These are phyloP conservation scores for Eilema sororculum DNA, from an alignment of 2,888 invertebrate species.

Conservation along the genomic window DNA sequence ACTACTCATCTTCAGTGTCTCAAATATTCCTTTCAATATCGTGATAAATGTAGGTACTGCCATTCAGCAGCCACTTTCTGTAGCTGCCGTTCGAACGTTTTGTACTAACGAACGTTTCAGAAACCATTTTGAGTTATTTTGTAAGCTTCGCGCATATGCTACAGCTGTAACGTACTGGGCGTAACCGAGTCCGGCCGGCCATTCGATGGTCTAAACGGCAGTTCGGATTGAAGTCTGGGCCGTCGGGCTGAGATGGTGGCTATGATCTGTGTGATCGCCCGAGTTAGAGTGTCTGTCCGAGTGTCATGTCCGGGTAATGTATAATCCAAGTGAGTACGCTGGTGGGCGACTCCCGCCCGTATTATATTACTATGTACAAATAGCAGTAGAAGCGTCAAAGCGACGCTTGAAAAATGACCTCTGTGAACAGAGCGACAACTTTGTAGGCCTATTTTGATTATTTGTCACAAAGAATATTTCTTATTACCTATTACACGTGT, in stretches of 20 bases:
- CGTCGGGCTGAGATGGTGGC: conserved; percentile 7
- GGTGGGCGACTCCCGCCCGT: conserved; percentile 47
- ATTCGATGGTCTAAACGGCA: conserved; percentile 1
- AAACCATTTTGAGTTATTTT: conserved; percentile 10
- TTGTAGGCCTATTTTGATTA: conserved; percentile 71
- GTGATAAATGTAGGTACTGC: conserved; percentile 39
- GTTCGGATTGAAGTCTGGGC: conserved; percentile 17
- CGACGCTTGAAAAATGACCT: conserved; percentile 56
- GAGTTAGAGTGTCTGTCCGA: conserved; percentile 25
- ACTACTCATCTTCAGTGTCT: conserved; percentile 52
- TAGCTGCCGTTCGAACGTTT: conserved; percentile 43
- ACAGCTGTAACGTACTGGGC: conserved; percentile 17
- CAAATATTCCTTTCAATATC: conserved; percentile 38
- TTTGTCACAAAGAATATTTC: conserved; percentile 59
- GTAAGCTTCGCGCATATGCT: conserved; percentile 23
- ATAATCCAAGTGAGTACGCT: conserved; percentile 25
- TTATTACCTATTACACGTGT: conserved; percentile 69
- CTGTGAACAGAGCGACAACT: conserved; percentile 54
- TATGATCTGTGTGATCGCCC: conserved; percentile 19
- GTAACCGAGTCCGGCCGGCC: conserved; percentile 6
- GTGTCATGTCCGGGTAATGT: conserved; percentile 31
- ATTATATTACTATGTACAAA: conserved; percentile 57
- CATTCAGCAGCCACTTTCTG: conserved; percentile 19
- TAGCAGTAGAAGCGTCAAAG: conserved; percentile 56
- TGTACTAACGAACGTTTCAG: conserved; percentile 34